Conservation (phyloP, 2,888 invertebrate genomes). For the Polietes domitor region DNA sequence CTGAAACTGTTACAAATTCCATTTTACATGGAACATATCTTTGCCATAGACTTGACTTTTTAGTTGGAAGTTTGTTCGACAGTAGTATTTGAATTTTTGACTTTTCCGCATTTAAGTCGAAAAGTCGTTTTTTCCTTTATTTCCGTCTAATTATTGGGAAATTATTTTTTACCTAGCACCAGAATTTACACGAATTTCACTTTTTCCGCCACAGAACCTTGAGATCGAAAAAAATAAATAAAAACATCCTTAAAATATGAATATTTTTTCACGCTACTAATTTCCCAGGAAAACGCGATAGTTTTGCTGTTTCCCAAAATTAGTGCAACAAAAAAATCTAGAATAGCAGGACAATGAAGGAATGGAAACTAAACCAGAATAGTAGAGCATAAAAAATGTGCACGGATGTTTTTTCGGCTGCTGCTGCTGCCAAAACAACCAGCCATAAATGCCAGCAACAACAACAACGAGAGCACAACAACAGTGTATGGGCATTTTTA, state of each 20-base stretch:
- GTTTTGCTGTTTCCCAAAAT: conserved; percentile 9
- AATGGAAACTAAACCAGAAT: conserved; percentile 36
- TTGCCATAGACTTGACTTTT: too few relatives aligned
- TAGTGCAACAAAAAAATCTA: conserved; percentile 1
- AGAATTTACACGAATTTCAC: neutral
- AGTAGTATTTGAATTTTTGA: conserved; percentile 22
- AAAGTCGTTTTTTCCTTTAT: conserved; percentile 37
- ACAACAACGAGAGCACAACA: conserved; percentile 6
- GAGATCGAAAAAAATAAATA: neutral
- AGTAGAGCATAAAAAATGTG: conserved; percentile 62
- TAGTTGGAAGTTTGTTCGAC: too few relatives aligned
- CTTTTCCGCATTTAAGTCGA: conserved; percentile 32
- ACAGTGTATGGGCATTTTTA: conserved; percentile 12
- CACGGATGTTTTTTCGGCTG: conserved; percentile 2
- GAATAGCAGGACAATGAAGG: neutral
- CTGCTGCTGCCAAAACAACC: neutral
- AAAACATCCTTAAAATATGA: conserved; percentile 39
- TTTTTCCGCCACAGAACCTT: neutral
- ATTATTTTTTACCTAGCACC: conserved; percentile 12
- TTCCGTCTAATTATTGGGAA: neutral
- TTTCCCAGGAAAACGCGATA: conserved; percentile 26
- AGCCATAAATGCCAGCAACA: neutral
- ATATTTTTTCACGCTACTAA: conserved; percentile 19
- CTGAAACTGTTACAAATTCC: too few relatives aligned
- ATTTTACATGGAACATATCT: too few relatives aligned